These are phyloP conservation scores for Lates calcarifer DNA, from an alignment of 2,113 vertebrate species.

Conservation along the genomic window DNA sequence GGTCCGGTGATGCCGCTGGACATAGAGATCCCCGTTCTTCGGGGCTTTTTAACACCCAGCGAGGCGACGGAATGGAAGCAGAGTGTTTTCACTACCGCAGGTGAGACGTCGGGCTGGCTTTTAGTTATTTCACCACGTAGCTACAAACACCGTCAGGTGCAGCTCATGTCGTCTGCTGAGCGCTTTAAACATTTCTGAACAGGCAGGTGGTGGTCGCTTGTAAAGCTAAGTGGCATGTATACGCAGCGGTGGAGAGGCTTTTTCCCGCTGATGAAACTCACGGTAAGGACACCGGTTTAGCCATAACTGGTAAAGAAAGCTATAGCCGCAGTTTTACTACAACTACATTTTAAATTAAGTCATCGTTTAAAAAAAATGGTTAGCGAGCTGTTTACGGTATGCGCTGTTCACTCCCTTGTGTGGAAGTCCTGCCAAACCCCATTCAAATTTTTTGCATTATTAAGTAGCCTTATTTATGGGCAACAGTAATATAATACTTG, in stretches of 20 bases:
- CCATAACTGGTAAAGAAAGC: neutral
- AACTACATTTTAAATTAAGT: neutral
- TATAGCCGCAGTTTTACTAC: neutral
- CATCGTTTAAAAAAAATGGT: neutral
- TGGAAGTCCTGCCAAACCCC: neutral
- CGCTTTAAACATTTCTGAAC: neutral
- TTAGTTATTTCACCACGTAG: neutral
- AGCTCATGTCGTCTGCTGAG: no score
- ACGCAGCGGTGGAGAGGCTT: neutral
- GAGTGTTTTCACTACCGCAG: conserved; percentile 74
- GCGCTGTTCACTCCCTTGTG: neutral
- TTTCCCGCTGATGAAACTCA: neutral
- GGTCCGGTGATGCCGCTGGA: conserved; percentile 71
- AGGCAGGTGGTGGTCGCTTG: neutral
- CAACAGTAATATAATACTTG: neutral
- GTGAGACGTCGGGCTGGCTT: conserved; percentile 71
- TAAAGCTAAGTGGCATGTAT: neutral
- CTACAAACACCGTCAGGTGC: fast-evolving
- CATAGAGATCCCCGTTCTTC: conserved; percentile 86
- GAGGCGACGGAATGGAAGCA: conserved; percentile 86
- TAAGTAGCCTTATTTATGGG: fast-evolving
- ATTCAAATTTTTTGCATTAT: neutral
- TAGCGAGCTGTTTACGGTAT: neutral
- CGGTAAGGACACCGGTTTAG: neutral
- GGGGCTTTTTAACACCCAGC: conserved; percentile 85